Evolutionary conservation across 1,140 invertebrate species (phyloP).

Genomic region (Cataglyphis hispanica): DNA sequence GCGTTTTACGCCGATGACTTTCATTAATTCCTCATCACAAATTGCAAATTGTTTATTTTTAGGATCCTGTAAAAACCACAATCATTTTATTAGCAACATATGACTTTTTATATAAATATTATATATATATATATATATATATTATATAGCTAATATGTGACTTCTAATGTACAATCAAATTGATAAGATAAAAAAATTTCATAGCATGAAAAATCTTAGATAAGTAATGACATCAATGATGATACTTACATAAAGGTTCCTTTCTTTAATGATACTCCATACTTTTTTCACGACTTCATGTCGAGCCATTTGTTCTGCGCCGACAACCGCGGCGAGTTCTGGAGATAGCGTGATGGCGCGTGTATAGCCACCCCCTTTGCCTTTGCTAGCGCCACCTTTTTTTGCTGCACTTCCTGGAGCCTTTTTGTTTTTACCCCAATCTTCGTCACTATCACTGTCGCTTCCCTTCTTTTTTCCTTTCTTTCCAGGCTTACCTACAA

Average conservation of each 20-base stretch:
- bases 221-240: neutral
- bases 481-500: conserved; percentile 83
- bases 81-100: conserved; percentile 40
- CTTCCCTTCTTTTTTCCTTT: conserved; percentile 91
- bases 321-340: conserved; percentile 94
- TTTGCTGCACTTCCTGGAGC: conserved; percentile 84
- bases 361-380: conserved; percentile 93
- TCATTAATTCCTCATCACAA: conserved; percentile 95
- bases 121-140: neutral
- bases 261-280: conserved; percentile 97
- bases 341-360: conserved; percentile 94
- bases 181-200: conserved; percentile 28
- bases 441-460: conserved; percentile 92
- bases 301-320: conserved; percentile 93
- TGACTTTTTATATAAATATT: neutral
- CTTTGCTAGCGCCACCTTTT: conserved; percentile 88
- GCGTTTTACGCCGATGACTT: conserved; percentile 95
- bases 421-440: conserved; percentile 91
- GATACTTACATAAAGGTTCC: conserved; percentile 92
- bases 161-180: neutral
- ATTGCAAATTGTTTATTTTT: conserved; percentile 98
- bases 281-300: conserved; percentile 97
- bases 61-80: conserved; percentile 89
- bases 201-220: neutral
- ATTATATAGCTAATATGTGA: neutral